Evolutionary conservation across 1,140 invertebrate genomes (phyloP).

Genomic region (Brachionus asplanchnoidis): DNA sequence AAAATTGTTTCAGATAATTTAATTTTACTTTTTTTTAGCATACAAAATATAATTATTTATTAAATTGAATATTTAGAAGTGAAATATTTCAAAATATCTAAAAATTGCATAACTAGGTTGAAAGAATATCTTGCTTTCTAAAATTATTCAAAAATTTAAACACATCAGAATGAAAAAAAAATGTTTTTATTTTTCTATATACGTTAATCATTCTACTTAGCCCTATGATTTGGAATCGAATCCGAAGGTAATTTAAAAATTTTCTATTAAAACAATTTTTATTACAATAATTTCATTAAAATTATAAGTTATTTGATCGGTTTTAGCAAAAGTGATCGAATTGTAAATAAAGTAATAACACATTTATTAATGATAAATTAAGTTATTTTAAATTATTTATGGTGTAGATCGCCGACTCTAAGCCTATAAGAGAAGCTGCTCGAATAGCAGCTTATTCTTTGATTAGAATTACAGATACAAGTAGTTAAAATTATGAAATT

Average conservation of each 20-base stretch:
- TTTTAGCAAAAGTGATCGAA: background rate
- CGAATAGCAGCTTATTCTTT: conserved; percentile 2
- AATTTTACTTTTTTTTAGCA: background rate
- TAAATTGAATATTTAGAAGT: background rate
- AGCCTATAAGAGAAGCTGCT: background rate
- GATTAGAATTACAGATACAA: background rate
- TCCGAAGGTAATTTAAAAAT: background rate
- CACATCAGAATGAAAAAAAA: background rate
- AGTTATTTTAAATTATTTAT: too few species aligned
- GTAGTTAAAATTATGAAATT: background rate
- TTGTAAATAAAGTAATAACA: background rate
- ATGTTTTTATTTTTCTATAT: background rate
- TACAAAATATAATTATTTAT: background rate
- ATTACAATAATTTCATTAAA: too few species aligned
- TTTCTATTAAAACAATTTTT: background rate
- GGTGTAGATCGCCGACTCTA: background rate
- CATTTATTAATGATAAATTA: background rate
- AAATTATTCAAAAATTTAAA: background rate
- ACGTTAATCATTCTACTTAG: background rate
- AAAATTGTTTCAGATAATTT: background rate
- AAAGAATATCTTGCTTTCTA: background rate
- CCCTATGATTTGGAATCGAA: background rate
- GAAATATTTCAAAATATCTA: conserved; percentile 30
- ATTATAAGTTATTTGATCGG: background rate
- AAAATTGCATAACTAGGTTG: conserved; percentile 11